These are phyloP conservation scores for Drosophila pseudoananassae DNA, from an alignment of 1,140 invertebrate genomes.

Conservation along the genomic window DNA sequence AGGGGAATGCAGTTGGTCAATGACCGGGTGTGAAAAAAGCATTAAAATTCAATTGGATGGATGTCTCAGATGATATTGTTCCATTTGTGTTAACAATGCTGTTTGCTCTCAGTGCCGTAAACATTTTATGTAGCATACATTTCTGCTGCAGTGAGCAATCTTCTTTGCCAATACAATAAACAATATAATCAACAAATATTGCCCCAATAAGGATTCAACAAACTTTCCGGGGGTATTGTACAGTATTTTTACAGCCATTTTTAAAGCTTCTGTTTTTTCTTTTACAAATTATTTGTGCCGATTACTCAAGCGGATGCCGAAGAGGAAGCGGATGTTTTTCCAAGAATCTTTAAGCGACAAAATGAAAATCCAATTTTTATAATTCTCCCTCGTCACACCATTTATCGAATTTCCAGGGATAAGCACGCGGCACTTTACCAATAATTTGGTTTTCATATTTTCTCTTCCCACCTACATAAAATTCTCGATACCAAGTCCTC, in stretches of 20 bases:
- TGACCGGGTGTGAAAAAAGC: conserved; percentile 33
- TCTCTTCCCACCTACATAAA: not conserved
- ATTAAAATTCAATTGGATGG: conserved; percentile 40
- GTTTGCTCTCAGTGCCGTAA: conserved; percentile 28
- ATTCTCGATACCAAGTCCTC: not conserved
- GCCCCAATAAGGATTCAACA: not conserved
- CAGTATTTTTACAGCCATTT: not conserved
- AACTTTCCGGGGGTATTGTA: not conserved
- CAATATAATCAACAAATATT: not conserved
- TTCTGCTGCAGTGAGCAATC: conserved; percentile 41
- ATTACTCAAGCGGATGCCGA: not conserved
- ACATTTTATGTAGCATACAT: conserved; percentile 72
- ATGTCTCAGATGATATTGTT: not conserved
- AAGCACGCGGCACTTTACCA: conserved; percentile 3
- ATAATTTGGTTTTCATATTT: conserved; percentile 25
- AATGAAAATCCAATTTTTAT: conserved; percentile 33
- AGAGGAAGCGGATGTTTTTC: conserved; percentile 2
- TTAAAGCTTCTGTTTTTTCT: conserved; percentile 1
- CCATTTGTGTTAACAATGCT: not conserved
- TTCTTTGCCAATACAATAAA: conserved; percentile 8
- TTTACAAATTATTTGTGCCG: not conserved
- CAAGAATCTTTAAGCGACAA: conserved; percentile 5
- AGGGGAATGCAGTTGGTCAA: conserved; percentile 24
- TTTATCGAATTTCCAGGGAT: conserved; percentile 1
- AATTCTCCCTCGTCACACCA: not conserved